Base-by-base conservation (phyloP, 2,113 vertebrate species). In the Muscicapa adusta region DNA sequence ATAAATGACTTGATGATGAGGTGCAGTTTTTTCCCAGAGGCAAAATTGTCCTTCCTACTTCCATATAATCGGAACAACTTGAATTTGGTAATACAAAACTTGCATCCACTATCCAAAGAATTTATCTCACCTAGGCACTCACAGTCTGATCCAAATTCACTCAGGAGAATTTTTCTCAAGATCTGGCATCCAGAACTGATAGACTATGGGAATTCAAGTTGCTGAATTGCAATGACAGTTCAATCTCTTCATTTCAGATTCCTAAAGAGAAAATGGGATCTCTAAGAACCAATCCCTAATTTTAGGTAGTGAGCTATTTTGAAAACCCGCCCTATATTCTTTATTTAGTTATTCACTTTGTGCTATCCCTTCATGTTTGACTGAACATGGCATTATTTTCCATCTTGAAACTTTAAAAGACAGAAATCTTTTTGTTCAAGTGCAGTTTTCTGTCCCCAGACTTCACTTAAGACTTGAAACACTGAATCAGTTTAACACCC, bases 1-100 rank as follows among this genome's bases (percentile, higher is more conserved):
- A 73, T 85, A 89, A 70, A 51, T 77, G 73, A 90, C 62, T 90
- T 95, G 71, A 88, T 88, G 73, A 90, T 31, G 66, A 95, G 23
- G 81, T 58, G 31, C 67, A 70, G 28, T 88, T 96, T 91, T 82
- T 70, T 62, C 57, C 88, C 51, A 72, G 51, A 95, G 74, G 76
- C 67, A 92, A 57, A 89, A 47, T 7, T 10, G 11, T 62, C 75
- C 42, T 78, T 81, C n/a, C 38, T 50, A 45, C 61, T 82, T 77
- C 53, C 82, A 78, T 22, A 68, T 34, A 63, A 82, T 94, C 3
- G 0, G 38, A 34, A 50, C 70, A 36, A 60, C 10, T 54, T 51
- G 67, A 88, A 91, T 86, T 63, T 75, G 34, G 31, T 61, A 43
- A 90, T 50, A 47, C 6, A 82, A 26, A 76, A 65, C 61, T 74